Evolutionary conservation across 2,888 invertebrate genomes (phyloP).

Genomic region (Ectobius pallidus): DNA sequence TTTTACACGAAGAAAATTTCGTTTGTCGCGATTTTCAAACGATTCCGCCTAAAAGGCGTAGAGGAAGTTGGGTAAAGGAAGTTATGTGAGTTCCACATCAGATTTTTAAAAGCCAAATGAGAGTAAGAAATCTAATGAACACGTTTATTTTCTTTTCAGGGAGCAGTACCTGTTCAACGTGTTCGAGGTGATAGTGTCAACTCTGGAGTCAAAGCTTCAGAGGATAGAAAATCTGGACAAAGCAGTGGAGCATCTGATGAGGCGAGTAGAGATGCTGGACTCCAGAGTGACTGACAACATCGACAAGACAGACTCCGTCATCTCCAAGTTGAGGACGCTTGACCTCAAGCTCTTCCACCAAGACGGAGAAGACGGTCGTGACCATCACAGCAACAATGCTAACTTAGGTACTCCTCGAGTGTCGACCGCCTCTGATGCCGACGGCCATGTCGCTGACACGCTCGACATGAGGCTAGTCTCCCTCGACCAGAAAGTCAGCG

Average conservation of each 20-base stretch:
- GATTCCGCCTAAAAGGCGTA: too few relatives aligned
- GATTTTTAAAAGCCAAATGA: too few relatives aligned
- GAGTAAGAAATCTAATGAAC: too few relatives aligned
- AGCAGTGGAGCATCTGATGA: conserved; percentile 85
- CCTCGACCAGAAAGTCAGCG: conserved; percentile 81
- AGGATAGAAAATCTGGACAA: conserved; percentile 87
- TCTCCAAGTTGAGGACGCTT: conserved; percentile 74
- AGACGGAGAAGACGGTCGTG: conserved; percentile 36
- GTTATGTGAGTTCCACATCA: too few relatives aligned
- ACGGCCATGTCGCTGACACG: conserved; percentile 55
- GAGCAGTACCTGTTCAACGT: conserved; percentile 88
- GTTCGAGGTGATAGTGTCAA: conserved; percentile 88
- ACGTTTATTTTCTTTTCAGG: conserved; percentile 73
- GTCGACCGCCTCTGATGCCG: conserved; percentile 38
- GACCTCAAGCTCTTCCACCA: conserved; percentile 73
- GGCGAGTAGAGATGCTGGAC: conserved; percentile 82
- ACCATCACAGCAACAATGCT: not conserved
- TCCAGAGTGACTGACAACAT: conserved; percentile 83
- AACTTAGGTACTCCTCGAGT: conserved; percentile 30
- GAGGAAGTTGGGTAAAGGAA: too few relatives aligned
- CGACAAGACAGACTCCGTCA: conserved; percentile 82
- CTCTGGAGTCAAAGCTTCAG: conserved; percentile 84
- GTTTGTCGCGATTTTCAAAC: too few relatives aligned
- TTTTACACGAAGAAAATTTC: too few relatives aligned
- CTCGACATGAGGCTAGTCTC: conserved; percentile 72